These are phyloP conservation scores for Empis livida DNA, from an alignment of 2,888 invertebrate genomes.

Conservation along the genomic window DNA sequence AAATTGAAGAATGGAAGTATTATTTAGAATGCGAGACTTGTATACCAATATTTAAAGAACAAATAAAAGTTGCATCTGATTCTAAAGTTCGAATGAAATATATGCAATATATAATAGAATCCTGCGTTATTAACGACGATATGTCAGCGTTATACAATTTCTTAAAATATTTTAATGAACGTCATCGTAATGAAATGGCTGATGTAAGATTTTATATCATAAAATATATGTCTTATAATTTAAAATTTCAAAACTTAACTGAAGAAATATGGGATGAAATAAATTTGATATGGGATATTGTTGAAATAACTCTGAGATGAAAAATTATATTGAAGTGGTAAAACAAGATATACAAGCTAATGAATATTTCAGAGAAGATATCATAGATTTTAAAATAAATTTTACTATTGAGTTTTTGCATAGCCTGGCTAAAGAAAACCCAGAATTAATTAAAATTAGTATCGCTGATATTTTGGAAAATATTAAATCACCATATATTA, in stretches of 20 bases:
- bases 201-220: not conserved
- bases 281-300: not conserved
- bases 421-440: not conserved
- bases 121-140: not conserved
- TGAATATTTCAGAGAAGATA: too few relatives aligned
- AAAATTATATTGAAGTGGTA: too few relatives aligned
- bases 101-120: not conserved
- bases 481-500: not conserved
- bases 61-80: not conserved
- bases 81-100: not conserved
- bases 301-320: not conserved
- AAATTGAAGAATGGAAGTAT: not conserved
- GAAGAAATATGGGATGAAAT: not conserved
- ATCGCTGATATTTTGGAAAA: not conserved
- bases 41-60: not conserved
- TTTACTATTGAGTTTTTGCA: too few relatives aligned
- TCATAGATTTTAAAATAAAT: too few relatives aligned
- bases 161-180: not conserved
- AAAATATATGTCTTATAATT: not conserved
- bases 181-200: not conserved
- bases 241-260: not conserved
- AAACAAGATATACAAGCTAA: too few relatives aligned
- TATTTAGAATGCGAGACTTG: not conserved
- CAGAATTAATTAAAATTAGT: not conserved
- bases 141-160: not conserved